phyloP scores from a whole-genome alignment of 2,888 invertebrate genomes.

The Augiades crinisus region DNA sequence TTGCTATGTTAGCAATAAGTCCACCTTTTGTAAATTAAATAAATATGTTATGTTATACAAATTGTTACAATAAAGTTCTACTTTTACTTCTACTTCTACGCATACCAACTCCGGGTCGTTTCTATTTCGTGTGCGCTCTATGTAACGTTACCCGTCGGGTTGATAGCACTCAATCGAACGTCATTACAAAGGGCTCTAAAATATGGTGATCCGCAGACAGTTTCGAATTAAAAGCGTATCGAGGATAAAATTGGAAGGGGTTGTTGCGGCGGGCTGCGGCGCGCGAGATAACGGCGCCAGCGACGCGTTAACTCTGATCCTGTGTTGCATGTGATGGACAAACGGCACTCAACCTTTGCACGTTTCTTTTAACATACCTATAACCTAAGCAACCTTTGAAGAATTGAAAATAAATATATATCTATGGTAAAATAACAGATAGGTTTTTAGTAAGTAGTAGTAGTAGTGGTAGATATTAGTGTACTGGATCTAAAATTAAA shows the following conservation, averaged over 20 bases:
- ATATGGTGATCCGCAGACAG: slow-evolving; percentile 72
- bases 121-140: neutral
- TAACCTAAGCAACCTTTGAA: too few relatives aligned
- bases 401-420: too few relatives aligned
- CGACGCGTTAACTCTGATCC: slow-evolving; percentile 57
- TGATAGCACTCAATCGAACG: slow-evolving; percentile 58
- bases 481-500: too few relatives aligned
- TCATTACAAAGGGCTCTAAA: slow-evolving; percentile 60
- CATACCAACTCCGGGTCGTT: neutral
- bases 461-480: too few relatives aligned
- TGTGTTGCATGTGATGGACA: slow-evolving; percentile 50
- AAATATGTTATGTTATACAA: too few relatives aligned
- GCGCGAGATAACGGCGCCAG: slow-evolving; percentile 58
- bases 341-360: slow-evolving; percentile 34
- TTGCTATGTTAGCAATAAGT: too few relatives aligned
- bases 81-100: too few relatives aligned
- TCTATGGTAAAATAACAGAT: too few relatives aligned
- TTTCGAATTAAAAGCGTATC: slow-evolving; percentile 64
- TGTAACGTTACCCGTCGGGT: slow-evolving; percentile 32
- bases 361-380: too few relatives aligned
- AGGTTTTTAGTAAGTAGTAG: too few relatives aligned
- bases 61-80: too few relatives aligned
- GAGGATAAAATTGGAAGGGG: slow-evolving; percentile 62
- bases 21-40: too few relatives aligned
- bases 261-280: slow-evolving; percentile 52